Evolutionary conservation across 92 coral and sea anemone genomes (phyloP).

Genomic region (Siderastrea siderea): DNA sequence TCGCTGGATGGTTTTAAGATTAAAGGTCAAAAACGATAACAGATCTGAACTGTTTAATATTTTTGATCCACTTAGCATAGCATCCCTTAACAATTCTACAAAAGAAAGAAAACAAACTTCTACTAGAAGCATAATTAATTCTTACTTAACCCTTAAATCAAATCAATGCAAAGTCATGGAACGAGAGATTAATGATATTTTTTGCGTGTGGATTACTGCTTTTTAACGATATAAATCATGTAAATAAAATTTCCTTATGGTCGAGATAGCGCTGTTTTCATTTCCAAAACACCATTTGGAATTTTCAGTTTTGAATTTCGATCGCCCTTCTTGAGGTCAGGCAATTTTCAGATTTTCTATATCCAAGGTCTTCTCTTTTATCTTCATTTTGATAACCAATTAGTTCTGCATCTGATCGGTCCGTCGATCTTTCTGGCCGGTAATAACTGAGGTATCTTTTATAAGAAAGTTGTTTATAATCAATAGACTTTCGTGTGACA

Average conservation of each 20-base stretch:
- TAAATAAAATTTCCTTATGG: not conserved
- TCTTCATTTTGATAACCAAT: not conserved
- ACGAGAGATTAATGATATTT: not conserved
- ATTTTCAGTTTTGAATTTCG: too few species aligned
- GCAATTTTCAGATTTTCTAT: too few species aligned
- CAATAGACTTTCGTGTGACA: not conserved
- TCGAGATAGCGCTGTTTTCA: too few species aligned
- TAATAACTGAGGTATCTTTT: not conserved
- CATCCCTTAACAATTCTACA: too few species aligned
- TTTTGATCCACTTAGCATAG: not conserved
- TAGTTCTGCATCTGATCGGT: not conserved
- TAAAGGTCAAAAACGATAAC: conserved; percentile 14
- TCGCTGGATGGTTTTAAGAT: conserved; percentile 1
- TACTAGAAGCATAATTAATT: not conserved
- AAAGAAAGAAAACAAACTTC: not conserved
- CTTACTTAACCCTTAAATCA: not conserved
- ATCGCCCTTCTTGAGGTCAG: too few species aligned
- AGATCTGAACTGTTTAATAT: not conserved
- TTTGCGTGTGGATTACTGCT: not conserved
- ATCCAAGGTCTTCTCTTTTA: not conserved
- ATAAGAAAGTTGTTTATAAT: not conserved
- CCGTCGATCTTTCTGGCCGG: not conserved
- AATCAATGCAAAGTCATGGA: not conserved
- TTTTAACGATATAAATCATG: not conserved
- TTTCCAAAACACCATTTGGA: too few species aligned